phyloP scores from a whole-genome alignment of 2,888 invertebrate genomes.

The Cheilosia vernalis region DNA sequence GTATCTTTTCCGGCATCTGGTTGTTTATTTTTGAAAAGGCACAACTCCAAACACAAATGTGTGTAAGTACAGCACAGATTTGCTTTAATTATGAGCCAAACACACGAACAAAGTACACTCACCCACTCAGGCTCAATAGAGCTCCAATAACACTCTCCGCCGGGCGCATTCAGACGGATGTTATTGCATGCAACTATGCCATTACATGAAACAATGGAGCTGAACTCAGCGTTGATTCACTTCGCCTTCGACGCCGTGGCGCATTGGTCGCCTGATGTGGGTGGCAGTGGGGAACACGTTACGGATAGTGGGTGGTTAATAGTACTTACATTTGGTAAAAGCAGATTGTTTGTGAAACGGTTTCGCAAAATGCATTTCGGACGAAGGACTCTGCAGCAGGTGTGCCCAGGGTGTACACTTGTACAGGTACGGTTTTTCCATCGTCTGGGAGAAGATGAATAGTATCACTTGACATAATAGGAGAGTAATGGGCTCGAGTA shows the following conservation, averaged over 20 bases:
- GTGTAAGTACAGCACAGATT: slow-evolving; percentile 41
- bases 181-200: slow-evolving; percentile 67
- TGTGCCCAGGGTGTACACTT: slow-evolving; percentile 38
- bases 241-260: slow-evolving; percentile 21
- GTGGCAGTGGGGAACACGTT: slow-evolving; percentile 6
- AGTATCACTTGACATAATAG: slow-evolving; percentile 30
- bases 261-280: not conserved
- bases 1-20: slow-evolving; percentile 50
- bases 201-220: slow-evolving; percentile 65
- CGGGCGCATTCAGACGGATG: slow-evolving; percentile 56
- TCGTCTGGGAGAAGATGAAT: slow-evolving; percentile 28
- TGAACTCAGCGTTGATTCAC: slow-evolving; percentile 59
- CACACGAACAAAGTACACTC: slow-evolving; percentile 39
- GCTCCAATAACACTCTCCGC: slow-evolving; percentile 48
- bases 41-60: not conserved
- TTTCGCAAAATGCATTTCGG: slow-evolving; percentile 46
- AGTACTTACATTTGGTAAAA: slow-evolving; percentile 56
- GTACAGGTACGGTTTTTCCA: slow-evolving; percentile 21
- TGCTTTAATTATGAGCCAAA: slow-evolving; percentile 61
- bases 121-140: slow-evolving; percentile 54
- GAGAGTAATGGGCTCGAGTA: slow-evolving; percentile 49
- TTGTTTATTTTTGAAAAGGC: slow-evolving; percentile 61
- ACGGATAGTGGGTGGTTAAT: slow-evolving; percentile 36
- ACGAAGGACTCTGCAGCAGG: slow-evolving; percentile 39
- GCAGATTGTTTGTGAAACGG: slow-evolving; percentile 47